A percentile compares a stretch with the other conserved stretches of the same genome.
Conservation (phyloP, 2,888 invertebrate species). For the Xanthorhoe designata region DNA sequence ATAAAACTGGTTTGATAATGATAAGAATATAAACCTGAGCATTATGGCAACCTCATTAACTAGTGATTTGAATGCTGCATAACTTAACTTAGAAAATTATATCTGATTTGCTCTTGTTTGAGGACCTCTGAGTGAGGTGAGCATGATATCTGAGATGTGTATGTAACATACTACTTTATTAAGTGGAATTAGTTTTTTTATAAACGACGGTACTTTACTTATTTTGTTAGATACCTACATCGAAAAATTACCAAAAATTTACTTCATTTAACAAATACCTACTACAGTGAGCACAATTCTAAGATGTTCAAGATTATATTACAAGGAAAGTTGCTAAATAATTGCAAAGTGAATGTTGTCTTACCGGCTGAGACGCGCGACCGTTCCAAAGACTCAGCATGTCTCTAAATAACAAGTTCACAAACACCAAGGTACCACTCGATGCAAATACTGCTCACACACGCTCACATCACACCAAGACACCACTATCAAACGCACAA, state of each 20-base stretch:
- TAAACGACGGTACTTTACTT: neutral
- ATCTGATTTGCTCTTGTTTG: neutral
- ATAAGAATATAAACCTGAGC: neutral
- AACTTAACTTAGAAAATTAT: neutral
- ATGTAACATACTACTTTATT: too few species aligned
- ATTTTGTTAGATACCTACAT: too few species aligned
- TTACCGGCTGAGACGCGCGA: constrained; percentile 56
- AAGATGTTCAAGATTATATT: constrained; percentile 13
- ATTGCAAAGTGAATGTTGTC: constrained; percentile 30
- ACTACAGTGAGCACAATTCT: neutral
- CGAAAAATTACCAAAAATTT: too few species aligned
- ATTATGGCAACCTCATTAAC: neutral
- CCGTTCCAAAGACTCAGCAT: constrained; percentile 58
- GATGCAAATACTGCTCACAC: constrained; percentile 35
- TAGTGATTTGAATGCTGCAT: neutral
- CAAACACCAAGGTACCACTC: constrained; percentile 56
- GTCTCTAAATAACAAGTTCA: constrained; percentile 59
- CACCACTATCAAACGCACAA: constrained; percentile 51
- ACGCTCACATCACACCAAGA: constrained; percentile 56
- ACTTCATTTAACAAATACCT: too few species aligned
- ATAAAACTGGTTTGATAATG: neutral
- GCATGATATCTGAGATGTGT: neutral
- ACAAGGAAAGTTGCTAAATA: constrained; percentile 16
- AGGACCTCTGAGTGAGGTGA: neutral
- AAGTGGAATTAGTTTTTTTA: too few species aligned